Conservation (phyloP, 2,797 vertebrate species). For the Cacajao melanocephalus region DNA sequence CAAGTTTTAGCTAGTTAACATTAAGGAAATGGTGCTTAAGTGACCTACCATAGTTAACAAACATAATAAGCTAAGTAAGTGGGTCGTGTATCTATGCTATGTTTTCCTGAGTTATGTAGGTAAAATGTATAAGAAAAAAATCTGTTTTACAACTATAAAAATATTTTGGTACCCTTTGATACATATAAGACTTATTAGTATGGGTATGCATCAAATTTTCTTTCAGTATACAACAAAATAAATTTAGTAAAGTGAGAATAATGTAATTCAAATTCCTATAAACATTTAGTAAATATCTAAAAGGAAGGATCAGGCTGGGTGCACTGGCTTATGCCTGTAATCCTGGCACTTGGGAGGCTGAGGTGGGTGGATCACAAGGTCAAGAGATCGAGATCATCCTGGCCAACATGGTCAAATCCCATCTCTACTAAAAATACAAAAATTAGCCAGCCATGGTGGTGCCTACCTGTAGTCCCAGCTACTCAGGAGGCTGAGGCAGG, state of each 20-base stretch:
- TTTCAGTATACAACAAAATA: neutral
- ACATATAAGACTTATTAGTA: neutral
- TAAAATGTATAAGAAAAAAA: neutral
- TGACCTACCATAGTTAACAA: neutral
- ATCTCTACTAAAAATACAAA: too few relatives aligned
- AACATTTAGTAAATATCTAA: neutral
- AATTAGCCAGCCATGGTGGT: too few relatives aligned
- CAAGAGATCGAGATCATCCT: too few relatives aligned
- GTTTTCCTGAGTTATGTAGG: neutral
- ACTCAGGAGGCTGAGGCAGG: too few relatives aligned
- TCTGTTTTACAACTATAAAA: neutral
- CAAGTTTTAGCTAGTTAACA: neutral
- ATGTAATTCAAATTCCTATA: neutral
- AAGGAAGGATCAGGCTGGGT: neutral
- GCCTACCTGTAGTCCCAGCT: too few relatives aligned
- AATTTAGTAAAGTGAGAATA: neutral
- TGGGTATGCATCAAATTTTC: neutral
- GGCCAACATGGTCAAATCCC: too few relatives aligned
- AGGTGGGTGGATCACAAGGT: too few relatives aligned
- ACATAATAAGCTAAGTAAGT: neutral
- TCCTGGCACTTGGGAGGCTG: too few relatives aligned
- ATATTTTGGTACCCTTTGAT: neutral
- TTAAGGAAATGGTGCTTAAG: neutral
- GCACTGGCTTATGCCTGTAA: too few relatives aligned
- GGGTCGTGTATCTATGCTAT: neutral